Conservation (phyloP, 2,113 vertebrate genomes). For the Sapayoa aenigma region DNA sequence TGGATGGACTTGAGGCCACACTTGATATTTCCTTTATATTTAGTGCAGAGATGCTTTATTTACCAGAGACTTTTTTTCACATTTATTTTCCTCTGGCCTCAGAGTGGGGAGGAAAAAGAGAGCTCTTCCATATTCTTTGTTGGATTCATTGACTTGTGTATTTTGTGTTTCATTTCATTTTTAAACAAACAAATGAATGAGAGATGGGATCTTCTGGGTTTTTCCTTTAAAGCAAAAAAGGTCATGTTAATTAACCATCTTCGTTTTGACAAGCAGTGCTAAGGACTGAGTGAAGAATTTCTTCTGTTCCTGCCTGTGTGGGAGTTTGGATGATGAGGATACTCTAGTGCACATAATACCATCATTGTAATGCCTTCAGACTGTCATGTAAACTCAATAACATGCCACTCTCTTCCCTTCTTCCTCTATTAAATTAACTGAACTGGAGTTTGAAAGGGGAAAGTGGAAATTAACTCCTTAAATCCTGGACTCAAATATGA, state of each 20-base stretch:
- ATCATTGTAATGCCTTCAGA: neutral
- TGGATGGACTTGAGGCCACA: neutral
- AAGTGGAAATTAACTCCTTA: neutral
- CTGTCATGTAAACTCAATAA: conserved; percentile 35
- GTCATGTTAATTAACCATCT: conserved; percentile 45
- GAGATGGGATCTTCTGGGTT: neutral
- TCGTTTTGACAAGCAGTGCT: neutral
- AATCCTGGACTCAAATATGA: neutral
- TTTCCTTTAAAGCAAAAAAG: neutral
- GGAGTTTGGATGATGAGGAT: conserved; percentile 27
- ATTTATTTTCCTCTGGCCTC: neutral
- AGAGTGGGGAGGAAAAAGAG: neutral
- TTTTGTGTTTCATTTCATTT: neutral
- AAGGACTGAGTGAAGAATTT: conserved; percentile 17
- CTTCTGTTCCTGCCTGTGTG: conserved; percentile 4
- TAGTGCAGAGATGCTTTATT: neutral
- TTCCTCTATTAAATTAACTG: neutral
- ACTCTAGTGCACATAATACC: neutral
- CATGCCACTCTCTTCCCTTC: conserved; percentile 19
- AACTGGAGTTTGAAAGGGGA: neutral
- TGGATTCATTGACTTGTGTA: neutral
- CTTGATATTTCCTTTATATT: neutral
- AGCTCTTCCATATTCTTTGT: neutral
- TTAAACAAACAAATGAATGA: neutral
- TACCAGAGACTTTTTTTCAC: conserved; percentile 17